Base-by-base conservation (phyloP, 2,888 invertebrate species). In the Habroteleia sp. region DNA sequence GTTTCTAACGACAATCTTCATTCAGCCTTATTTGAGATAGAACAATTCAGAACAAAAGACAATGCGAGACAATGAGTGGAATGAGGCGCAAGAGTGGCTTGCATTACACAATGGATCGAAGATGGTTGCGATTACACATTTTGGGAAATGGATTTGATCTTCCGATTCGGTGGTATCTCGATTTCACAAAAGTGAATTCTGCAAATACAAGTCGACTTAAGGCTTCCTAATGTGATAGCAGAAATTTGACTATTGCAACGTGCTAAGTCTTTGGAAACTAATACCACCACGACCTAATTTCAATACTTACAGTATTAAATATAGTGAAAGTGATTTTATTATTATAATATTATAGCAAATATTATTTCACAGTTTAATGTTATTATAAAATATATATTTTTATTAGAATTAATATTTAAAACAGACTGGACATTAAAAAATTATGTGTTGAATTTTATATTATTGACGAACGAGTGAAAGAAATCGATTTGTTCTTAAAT, bases 131-230 rank as follows among this genome's bases (percentile, higher is more conserved):
- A 74, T 69, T 74, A 74, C 74, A 62, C 37, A 54, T 46, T 63
- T 56, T 41, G 31, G 48, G 16, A 52, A 74, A 68, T 68, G 74
- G 58, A 74, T 69, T 68, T 72, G 56, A 63, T 72, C 60, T 74
- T 33, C 35, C 42, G 66, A 68, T 54, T 72, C 72, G 50, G 33
- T 10, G 48, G 31, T 63, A 48, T 72, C 48, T 48, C 41, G 50
- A 63, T 35, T 63, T 48, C 56, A 58, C 72, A 72, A 58, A 63
- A 72, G 48, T 58, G 56, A 56, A 56, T 63, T 54, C 48, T 56
- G 3, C 56, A 35, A 72, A 56, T 56, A 71, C 71, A 54, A 48
- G 54, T 7, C 52, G 44, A 62, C 44, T 71, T 56, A 54, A 46
- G 46, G 62, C 25, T 52, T 31, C 25, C 44, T 39, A 62, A 71